phyloP scores from a whole-genome alignment of 1,140 invertebrate genomes.

The Zaprionus capensis region DNA sequence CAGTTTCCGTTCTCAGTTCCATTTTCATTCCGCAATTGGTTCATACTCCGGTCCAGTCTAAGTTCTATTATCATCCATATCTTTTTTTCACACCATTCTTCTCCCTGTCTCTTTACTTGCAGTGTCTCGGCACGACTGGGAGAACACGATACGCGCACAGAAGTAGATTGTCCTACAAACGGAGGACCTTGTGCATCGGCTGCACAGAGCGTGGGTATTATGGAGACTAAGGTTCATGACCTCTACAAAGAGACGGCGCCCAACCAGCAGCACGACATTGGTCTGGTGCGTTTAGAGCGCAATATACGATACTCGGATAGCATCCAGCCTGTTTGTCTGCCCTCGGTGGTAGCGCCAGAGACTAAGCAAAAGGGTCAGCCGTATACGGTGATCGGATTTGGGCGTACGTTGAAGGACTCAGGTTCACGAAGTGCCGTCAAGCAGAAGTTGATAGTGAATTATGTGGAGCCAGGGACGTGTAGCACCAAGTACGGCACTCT shows the following conservation, averaged over 20 bases:
- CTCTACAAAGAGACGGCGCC: constrained; percentile 71
- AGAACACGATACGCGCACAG: constrained; percentile 85
- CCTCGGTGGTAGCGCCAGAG: constrained; percentile 61
- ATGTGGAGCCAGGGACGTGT: constrained; percentile 57
- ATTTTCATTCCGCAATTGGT: background rate
- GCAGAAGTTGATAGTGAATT: constrained; percentile 59
- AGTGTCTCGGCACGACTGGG: constrained; percentile 85
- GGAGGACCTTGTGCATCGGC: constrained; percentile 67
- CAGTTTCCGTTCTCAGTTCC: background rate
- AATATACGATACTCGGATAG: constrained; percentile 84
- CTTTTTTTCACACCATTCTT: constrained; percentile 28
- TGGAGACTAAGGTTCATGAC: constrained; percentile 84
- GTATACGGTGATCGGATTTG: constrained; percentile 89
- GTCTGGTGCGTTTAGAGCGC: constrained; percentile 83
- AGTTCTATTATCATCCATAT: constrained; percentile 3
- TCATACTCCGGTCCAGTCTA: background rate
- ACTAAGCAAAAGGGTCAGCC: constrained; percentile 47
- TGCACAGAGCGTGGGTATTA: constrained; percentile 58
- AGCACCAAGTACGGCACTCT: constrained; percentile 54
- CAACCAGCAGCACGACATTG: constrained; percentile 85
- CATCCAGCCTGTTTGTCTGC: constrained; percentile 87
- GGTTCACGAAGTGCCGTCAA: constrained; percentile 53
- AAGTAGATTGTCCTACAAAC: constrained; percentile 83
- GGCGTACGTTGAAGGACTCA: constrained; percentile 84
- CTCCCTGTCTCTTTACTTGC: constrained; percentile 1